Conservation (phyloP, 2,888 invertebrate genomes). For the Rhimphoctona megacephalus region DNA sequence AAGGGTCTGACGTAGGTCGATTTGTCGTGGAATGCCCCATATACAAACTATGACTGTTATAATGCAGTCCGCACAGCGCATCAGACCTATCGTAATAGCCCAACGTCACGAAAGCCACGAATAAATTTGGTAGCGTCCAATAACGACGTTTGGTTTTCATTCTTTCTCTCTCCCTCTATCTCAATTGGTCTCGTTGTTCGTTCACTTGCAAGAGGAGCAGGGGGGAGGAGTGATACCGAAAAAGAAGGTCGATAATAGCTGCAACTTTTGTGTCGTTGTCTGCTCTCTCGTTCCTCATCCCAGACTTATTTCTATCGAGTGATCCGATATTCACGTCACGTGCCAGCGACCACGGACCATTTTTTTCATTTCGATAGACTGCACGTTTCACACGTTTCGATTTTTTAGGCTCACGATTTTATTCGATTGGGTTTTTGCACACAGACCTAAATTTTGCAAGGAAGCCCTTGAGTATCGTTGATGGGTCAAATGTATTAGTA, state of each 20-base stretch:
- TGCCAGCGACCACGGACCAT: background rate
- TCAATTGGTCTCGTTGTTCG: slow-evolving; percentile 51
- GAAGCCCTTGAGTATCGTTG: no score
- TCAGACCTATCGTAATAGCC: slow-evolving; percentile 66
- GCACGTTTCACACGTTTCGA: background rate
- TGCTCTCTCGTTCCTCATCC: slow-evolving; percentile 14
- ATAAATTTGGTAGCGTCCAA: slow-evolving; percentile 70
- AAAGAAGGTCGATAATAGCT: slow-evolving; percentile 49
- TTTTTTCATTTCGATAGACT: background rate
- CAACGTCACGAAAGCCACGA: slow-evolving; percentile 68
- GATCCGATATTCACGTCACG: slow-evolving; percentile 20
- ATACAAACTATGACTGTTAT: slow-evolving; percentile 46
- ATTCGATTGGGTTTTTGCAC: no score
- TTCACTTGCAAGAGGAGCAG: slow-evolving; percentile 19
- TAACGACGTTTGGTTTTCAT: slow-evolving; percentile 65
- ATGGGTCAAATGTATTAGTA: no score
- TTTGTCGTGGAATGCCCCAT: no score
- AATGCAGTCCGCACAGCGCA: slow-evolving; percentile 60
- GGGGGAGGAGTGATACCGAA: slow-evolving; percentile 3
- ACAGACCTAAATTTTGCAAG: no score
- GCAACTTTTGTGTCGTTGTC: slow-evolving; percentile 44
- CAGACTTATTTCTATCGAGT: slow-evolving; percentile 1
- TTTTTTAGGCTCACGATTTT: background rate
- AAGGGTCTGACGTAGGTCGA: no score
- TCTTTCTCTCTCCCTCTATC: slow-evolving; percentile 56